phyloP scores from a whole-genome alignment of 2,113 vertebrate genomes.

The Prionailurus bengalensis region DNA sequence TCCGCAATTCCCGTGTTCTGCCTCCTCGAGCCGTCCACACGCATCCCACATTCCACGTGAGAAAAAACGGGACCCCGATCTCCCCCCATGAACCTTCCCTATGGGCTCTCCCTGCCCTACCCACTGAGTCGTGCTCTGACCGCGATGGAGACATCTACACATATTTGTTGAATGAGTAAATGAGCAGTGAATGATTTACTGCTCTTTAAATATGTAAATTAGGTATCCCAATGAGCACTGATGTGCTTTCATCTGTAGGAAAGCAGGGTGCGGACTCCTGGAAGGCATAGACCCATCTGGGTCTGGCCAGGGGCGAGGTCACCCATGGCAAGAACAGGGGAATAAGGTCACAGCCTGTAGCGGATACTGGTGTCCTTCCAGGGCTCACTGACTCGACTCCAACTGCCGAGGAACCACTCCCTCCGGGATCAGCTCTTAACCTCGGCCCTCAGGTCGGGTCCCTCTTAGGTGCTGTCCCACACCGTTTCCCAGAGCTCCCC shows the following conservation, averaged over 20 bases:
- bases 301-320: background rate
- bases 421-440: background rate
- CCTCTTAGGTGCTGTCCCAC: background rate
- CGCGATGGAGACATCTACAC: background rate
- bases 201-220: background rate
- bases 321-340: fast-evolving
- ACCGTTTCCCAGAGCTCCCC: background rate
- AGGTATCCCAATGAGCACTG: fast-evolving
- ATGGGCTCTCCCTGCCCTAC: background rate
- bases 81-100: background rate
- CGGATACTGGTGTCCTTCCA: background rate
- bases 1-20: background rate
- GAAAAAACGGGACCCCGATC: background rate
- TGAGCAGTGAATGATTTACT: background rate
- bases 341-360: background rate
- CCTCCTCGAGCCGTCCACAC: background rate
- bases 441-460: no score
- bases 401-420: background rate
- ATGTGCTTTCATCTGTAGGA: background rate
- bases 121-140: background rate
- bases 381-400: background rate
- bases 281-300: background rate
- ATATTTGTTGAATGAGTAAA: background rate
- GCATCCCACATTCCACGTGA: background rate
- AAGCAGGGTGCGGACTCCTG: background rate